Evolutionary conservation across 2,888 invertebrate genomes (phyloP), one percentile per base, ranked within the genome.

Genomic region (Oscheius sp.): DNA sequence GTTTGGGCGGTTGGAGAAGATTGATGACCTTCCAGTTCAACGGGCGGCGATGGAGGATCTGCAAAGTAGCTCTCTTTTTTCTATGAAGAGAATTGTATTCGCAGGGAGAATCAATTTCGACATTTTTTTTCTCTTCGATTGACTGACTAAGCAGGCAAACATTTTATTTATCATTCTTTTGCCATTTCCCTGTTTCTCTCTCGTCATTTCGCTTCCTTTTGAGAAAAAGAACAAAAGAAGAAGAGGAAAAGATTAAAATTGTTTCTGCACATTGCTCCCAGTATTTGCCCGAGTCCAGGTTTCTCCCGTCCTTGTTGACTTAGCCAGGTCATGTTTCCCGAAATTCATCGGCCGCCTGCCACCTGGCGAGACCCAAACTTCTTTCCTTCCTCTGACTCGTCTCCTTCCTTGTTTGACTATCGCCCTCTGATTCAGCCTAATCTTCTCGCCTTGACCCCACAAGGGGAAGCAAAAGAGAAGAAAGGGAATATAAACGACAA

Each of bases 1-100:
- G 55, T 10, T 67, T 34, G 1, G 82, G 82, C 15, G 79, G 75
- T 1, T 48, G 33, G 4, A 82, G 72, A 3, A 81, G 71, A n/a
- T 50, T 27, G n/a, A 76, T 74, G 2, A 73, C 61, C 31, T 72
- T 73, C 79, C 79, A 82, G 3, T 50, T 42, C 4, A 76, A 29
- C 8, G 79, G 78, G 37, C 79, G 76, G 10, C 37, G 12, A 67
- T 69, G 37, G 46, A 65, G 55, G n/a, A 58, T 63, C 70, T 69
- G 53, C 15, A 70, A 72, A 63, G 25, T 53, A 45, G 4, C 46
- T 37, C 37, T 37, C 8, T 15, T 15, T 15, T 15, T 37, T 37
- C 15, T 37, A n/a, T n/a, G n/a, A n/a, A n/a, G n/a, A n/a, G n/a
- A n/a, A n/a, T n/a, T n/a, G n/a, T n/a, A n/a, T n/a, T n/a, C n/a